Evolutionary conservation across 2,113 vertebrate species (phyloP).

Genomic region (Oryzias celebensis): DNA sequence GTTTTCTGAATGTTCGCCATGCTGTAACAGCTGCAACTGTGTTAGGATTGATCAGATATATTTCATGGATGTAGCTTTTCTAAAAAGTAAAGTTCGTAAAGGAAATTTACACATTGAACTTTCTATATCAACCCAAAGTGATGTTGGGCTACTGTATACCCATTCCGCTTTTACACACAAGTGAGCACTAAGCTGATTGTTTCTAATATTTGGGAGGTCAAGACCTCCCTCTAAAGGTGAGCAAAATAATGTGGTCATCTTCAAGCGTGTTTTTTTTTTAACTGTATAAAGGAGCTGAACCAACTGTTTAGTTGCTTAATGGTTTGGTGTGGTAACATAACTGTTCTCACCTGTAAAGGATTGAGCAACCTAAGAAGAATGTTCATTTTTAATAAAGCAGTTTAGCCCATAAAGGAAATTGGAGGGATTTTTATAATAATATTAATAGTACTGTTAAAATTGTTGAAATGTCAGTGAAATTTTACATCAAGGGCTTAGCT

Average conservation of each 20-base stretch:
- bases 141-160: background rate
- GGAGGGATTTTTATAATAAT: background rate
- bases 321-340: background rate
- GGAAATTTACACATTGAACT: background rate
- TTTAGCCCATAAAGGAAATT: background rate
- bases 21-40: background rate
- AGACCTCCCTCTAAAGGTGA: background rate
- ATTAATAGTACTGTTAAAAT: too few relatives aligned
- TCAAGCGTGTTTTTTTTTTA: background rate
- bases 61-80: background rate
- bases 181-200: too few relatives aligned
- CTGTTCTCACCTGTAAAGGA: background rate
- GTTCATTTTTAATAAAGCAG: background rate
- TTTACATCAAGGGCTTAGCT: too few relatives aligned
- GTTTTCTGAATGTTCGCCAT: background rate
- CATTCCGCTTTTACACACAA: background rate
- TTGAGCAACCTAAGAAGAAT: background rate
- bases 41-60: background rate
- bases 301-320: background rate
- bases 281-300: background rate
- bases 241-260: background rate
- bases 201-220: background rate
- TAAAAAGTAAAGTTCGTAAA: background rate
- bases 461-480: too few relatives aligned
- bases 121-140: background rate